Evolutionary conservation across 37 sponge, comb jelly and placozoan species (phyloP).

Genomic region (Ephydatia muelleri): DNA sequence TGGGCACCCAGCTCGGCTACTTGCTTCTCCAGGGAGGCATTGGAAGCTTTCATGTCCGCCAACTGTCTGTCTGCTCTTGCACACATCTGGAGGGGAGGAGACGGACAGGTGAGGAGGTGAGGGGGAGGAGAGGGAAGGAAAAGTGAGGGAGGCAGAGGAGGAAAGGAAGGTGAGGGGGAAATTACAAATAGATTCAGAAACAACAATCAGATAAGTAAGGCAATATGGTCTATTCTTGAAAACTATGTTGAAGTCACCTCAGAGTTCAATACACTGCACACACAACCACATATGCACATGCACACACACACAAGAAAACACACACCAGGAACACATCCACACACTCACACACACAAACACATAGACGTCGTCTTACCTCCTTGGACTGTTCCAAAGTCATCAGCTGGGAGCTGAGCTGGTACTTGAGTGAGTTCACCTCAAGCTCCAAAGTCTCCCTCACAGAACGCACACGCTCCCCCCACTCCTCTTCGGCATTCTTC

Average conservation of each 20-base stretch:
- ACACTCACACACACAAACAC: conserved; percentile 16
- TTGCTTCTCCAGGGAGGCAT: not conserved
- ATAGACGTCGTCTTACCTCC: conserved; percentile 53
- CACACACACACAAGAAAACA: no score
- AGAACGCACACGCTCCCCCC: conserved; percentile 42
- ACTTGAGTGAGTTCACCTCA: conserved; percentile 53
- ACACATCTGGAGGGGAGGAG: not conserved
- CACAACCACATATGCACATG: no score
- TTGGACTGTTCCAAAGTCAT: conserved; percentile 53
- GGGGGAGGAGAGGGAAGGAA: not conserved
- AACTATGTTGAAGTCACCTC: no score
- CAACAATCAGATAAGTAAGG: no score
- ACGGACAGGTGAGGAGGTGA: no score
- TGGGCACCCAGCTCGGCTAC: not conserved
- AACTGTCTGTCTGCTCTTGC: not conserved
- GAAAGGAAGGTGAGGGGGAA: no score
- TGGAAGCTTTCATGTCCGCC: not conserved
- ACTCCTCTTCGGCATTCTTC: conserved; percentile 27
- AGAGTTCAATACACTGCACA: no score
- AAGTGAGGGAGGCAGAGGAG: not conserved
- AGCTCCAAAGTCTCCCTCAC: conserved; percentile 36
- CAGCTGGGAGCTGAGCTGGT: conserved; percentile 60
- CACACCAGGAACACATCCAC: not conserved
- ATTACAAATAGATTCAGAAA: no score
- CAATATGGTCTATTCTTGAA: no score